These are phyloP conservation scores for Oasisia sp. DNA, from an alignment of 2,888 invertebrate species.

Conservation along the genomic window DNA sequence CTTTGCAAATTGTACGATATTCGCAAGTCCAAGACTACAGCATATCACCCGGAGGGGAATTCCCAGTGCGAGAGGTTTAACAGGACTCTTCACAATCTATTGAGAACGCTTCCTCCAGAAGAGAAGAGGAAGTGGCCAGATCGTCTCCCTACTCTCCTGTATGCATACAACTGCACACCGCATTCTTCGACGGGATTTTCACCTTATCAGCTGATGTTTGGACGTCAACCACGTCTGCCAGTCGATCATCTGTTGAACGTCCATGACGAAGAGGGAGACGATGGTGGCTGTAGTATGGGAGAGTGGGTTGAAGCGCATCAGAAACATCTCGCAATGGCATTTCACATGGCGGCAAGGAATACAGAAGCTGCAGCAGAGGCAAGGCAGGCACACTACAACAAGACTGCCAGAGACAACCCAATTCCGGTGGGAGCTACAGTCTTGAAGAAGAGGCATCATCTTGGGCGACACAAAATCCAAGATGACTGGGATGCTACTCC, in stretches of 20 bases:
- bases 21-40: slow-evolving; percentile 22
- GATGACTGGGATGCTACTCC: background rate
- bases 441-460: background rate
- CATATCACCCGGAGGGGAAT: slow-evolving; percentile 37
- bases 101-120: slow-evolving; percentile 35
- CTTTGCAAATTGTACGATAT: slow-evolving; percentile 21
- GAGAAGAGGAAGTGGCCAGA: slow-evolving; percentile 40
- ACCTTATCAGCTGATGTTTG: slow-evolving; percentile 26
- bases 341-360: background rate
- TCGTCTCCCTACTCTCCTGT: slow-evolving; percentile 39
- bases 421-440: background rate
- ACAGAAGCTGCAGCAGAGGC: background rate
- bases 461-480: background rate
- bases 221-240: slow-evolving; percentile 19
- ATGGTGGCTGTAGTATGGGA: background rate
- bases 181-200: slow-evolving; percentile 24
- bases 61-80: slow-evolving; percentile 45
- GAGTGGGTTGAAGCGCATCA: background rate
- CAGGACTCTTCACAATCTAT: slow-evolving; percentile 39
- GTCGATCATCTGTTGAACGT: slow-evolving; percentile 7
- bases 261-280: background rate
- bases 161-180: slow-evolving; percentile 30
- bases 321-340: background rate
- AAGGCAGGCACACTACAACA: background rate
- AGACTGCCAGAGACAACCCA: background rate